These are phyloP conservation scores for Mirza zaza DNA, from an alignment of 2,113 vertebrate genomes.

Conservation along the genomic window DNA sequence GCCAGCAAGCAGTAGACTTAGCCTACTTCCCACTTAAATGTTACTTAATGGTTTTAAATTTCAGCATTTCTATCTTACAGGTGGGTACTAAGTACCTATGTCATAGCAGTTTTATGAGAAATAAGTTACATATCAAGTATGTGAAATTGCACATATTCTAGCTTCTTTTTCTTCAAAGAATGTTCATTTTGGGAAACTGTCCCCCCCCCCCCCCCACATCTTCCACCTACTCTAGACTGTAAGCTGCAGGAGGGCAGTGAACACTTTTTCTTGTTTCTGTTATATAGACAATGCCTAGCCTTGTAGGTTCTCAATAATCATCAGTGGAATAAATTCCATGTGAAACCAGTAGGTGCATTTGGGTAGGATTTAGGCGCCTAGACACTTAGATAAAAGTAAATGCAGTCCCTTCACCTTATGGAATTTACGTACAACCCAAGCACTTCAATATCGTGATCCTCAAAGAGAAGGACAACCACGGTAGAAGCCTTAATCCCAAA, in stretches of 20 bases:
- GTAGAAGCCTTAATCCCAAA: not conserved
- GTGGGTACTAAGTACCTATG: not conserved
- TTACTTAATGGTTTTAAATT: not conserved
- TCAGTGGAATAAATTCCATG: not conserved
- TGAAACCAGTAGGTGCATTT: not conserved
- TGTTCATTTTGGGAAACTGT: not conserved
- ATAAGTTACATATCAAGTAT: not conserved
- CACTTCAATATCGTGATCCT: not conserved
- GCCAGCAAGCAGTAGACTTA: not conserved
- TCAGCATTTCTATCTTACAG: not conserved
- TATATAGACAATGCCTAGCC: not conserved
- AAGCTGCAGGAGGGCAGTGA: not conserved
- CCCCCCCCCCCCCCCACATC: accelerated
- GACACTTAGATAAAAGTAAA: not conserved
- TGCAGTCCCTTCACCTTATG: not conserved
- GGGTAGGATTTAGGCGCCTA: not conserved
- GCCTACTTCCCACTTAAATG: not conserved
- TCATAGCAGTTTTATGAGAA: not conserved
- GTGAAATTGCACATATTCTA: not conserved
- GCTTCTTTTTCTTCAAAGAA: not conserved
- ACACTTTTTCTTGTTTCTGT: not conserved
- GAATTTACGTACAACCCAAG: not conserved
- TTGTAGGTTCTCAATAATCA: not conserved
- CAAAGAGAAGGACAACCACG: not conserved
- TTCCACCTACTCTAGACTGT: not conserved